Conservation (phyloP, 2,113 vertebrate species). For the Zosterops borbonicus region DNA sequence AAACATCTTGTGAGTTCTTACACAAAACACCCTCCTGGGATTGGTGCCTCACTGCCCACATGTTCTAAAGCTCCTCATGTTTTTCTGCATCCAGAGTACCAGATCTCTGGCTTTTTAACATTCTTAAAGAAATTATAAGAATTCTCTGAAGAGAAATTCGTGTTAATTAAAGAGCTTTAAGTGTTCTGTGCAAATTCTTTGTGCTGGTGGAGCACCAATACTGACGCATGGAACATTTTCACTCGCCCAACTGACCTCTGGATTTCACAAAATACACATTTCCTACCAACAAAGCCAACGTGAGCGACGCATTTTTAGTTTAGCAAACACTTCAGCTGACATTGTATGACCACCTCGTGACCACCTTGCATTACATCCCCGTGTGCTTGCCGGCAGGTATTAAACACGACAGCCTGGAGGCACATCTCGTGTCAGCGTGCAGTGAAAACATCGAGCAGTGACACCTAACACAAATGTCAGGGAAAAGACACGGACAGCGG, state of each 20-base stretch:
- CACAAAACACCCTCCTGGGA: neutral
- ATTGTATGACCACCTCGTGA: fast-evolving
- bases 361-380: neutral
- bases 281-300: neutral
- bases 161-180: neutral
- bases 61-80: neutral
- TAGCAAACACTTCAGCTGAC: neutral
- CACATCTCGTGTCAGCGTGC: neutral
- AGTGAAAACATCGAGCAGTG: neutral
- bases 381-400: neutral
- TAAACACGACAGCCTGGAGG: fast-evolving
- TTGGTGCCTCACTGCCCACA: fast-evolving
- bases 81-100: neutral
- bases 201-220: neutral
- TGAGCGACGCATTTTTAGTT: fast-evolving
- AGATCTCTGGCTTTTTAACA: neutral
- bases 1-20: neutral
- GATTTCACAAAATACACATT: neutral
- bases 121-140: neutral
- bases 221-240: fast-evolving
- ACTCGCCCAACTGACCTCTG: neutral
- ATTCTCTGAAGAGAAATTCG: neutral
- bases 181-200: neutral
- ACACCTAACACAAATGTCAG: fast-evolving
- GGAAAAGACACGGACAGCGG: fast-evolving